These are phyloP conservation scores for Fragum sueziense DNA, from an alignment of 2,888 invertebrate genomes.

Conservation along the genomic window DNA sequence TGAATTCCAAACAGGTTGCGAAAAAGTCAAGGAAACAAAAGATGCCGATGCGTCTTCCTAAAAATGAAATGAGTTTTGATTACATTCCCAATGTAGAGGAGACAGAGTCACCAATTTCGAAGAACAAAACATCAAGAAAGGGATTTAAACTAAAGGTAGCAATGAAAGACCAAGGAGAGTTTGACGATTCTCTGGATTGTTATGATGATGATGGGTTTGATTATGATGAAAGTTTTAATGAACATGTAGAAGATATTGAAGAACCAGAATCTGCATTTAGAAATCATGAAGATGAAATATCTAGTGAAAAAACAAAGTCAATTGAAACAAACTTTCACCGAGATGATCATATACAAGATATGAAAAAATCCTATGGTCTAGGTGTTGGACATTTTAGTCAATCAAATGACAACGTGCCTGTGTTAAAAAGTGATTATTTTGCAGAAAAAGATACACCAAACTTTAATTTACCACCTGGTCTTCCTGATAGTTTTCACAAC, in stretches of 20 bases:
- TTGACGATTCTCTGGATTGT: background rate
- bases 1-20: background rate
- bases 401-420: background rate
- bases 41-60: conserved; percentile 14
- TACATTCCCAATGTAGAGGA: background rate
- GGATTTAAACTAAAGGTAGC: conserved; percentile 47
- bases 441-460: background rate
- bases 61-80: background rate
- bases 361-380: too few species aligned
- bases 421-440: background rate
- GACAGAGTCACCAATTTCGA: background rate
- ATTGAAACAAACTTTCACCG: too few species aligned
- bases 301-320: too few species aligned
- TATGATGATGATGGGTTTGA: background rate
- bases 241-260: background rate
- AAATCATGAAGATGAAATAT: background rate
- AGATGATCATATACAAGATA: background rate
- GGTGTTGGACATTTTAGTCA: background rate
- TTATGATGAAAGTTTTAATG: background rate
- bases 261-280: background rate
- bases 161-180: conserved; percentile 49
- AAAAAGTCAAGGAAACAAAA: conserved; percentile 32
- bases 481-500: background rate
- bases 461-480: background rate
- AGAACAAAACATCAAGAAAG: background rate